Percentiles rank a stretch among this genome's conserved stretches.
Conservation (phyloP, 2,113 vertebrate species). For the Phrynocephalus versicolor region DNA sequence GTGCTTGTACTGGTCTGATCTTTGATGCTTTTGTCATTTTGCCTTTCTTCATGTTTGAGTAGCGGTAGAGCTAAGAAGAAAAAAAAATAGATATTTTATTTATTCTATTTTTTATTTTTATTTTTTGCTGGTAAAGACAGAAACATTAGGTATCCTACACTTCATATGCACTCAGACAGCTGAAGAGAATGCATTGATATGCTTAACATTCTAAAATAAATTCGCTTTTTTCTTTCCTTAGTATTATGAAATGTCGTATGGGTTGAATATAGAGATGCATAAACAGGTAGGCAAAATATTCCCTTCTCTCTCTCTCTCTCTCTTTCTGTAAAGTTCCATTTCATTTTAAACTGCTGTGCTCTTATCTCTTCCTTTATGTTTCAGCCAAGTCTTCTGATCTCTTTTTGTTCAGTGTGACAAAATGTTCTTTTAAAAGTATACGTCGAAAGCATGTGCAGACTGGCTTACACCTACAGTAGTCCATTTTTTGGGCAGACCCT, state of each 20-base stretch:
- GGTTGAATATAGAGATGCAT: slow-evolving; percentile 98
- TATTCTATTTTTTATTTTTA: no score
- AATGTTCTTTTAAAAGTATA: not conserved
- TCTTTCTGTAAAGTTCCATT: slow-evolving; percentile 14
- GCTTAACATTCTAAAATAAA: slow-evolving; percentile 44
- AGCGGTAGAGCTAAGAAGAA: not conserved
- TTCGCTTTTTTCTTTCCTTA: slow-evolving; percentile 75
- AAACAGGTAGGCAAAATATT: slow-evolving; percentile 87
- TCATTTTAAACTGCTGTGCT: slow-evolving; percentile 36
- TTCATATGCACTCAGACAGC: not conserved
- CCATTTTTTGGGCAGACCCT: rapidly evolving
- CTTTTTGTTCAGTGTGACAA: not conserved
- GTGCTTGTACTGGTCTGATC: slow-evolving; percentile 21
- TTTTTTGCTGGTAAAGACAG: slow-evolving; percentile 22
- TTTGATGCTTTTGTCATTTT: slow-evolving; percentile 1
- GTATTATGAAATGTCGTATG: slow-evolving; percentile 98
- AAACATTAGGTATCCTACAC: not conserved
- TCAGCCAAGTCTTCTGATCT: slow-evolving; percentile 20
- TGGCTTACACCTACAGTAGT: not conserved
- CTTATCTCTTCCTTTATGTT: slow-evolving; percentile 22
- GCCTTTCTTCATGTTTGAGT: not conserved
- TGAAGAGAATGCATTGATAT: slow-evolving; percentile 28
- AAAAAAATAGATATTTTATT: not conserved
- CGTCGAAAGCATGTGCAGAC: not conserved
- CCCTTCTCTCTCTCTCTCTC: no score